phyloP scores from a whole-genome alignment of 1,140 invertebrate species.

The Danaus melanippus region DNA sequence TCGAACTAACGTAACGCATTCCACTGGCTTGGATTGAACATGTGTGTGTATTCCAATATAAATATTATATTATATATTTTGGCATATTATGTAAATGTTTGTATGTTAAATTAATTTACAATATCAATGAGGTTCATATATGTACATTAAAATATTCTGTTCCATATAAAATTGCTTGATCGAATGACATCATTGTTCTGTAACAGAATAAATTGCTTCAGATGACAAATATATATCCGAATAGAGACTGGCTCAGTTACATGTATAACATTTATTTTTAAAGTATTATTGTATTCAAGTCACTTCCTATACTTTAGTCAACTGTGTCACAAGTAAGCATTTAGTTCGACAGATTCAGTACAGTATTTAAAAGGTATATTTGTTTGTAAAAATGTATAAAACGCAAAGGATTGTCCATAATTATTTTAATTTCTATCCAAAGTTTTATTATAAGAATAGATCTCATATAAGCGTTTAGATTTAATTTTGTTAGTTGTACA shows the following conservation, averaged over 20 bases:
- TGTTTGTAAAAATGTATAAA: slow-evolving; percentile 70
- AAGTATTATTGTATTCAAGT: slow-evolving; percentile 51
- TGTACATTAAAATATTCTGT: too few species aligned
- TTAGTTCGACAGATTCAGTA: slow-evolving; percentile 39
- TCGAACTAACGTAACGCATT: slow-evolving; percentile 32
- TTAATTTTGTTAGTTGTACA: slow-evolving; percentile 56
- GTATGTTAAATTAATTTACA: background rate
- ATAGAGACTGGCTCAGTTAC: too few species aligned
- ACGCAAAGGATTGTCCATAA: slow-evolving; percentile 49
- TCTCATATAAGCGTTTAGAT: slow-evolving; percentile 49
- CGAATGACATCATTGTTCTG: background rate
- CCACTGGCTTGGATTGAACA: slow-evolving; percentile 39
- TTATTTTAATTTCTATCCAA: slow-evolving; percentile 69
- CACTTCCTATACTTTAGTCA: slow-evolving; percentile 29
- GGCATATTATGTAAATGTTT: slow-evolving; percentile 31
- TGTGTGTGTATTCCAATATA: slow-evolving; percentile 48
- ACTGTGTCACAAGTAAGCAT: slow-evolving; percentile 53
- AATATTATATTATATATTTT: slow-evolving; percentile 35
- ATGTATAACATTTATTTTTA: slow-evolving; percentile 29
- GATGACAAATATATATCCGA: too few species aligned
- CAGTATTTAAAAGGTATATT: slow-evolving; percentile 49
- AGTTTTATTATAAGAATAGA: slow-evolving; percentile 70
- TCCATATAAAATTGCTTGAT: too few species aligned
- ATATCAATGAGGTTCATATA: too few species aligned
- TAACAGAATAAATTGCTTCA: background rate